Conservation (phyloP, 37 sponge, comb jelly and placozoan genomes). For the Ianthella basta region DNA sequence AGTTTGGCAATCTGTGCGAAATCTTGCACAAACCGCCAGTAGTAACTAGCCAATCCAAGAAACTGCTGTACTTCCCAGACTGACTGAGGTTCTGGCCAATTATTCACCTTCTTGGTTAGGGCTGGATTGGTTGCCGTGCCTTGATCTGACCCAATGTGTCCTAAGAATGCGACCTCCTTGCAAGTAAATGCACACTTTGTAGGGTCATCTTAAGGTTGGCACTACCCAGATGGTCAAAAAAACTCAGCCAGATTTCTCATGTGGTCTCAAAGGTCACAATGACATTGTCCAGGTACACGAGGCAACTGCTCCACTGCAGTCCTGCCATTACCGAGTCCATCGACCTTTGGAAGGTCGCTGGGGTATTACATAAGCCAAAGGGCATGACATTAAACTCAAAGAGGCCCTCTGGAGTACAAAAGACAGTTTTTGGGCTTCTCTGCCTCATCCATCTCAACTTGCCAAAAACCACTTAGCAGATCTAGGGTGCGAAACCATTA, state of each 20-base stretch:
- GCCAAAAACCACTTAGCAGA: slow-evolving; percentile 46
- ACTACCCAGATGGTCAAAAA: slow-evolving; percentile 8
- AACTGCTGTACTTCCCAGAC: slow-evolving; percentile 24
- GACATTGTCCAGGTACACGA: slow-evolving; percentile 48
- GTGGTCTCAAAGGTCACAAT: slow-evolving; percentile 41
- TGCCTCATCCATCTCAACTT: slow-evolving; percentile 30
- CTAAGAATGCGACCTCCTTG: too few relatives aligned
- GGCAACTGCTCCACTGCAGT: slow-evolving; percentile 27
- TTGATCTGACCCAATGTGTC: neutral
- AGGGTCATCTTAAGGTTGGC: slow-evolving; percentile 43
- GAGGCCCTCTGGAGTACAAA: slow-evolving; percentile 47
- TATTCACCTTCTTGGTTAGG: slow-evolving; percentile 10
- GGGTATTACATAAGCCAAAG: slow-evolving; percentile 43
- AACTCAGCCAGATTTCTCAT: slow-evolving; percentile 33
- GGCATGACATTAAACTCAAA: slow-evolving; percentile 57
- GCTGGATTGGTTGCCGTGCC: slow-evolving; percentile 19
- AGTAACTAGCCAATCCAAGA: slow-evolving; percentile 35
- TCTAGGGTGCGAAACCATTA: slow-evolving; percentile 49
- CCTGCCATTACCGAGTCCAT: slow-evolving; percentile 33
- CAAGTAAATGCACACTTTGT: too few relatives aligned
- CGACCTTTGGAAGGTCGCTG: slow-evolving; percentile 43
- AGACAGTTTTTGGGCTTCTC: slow-evolving; percentile 50
- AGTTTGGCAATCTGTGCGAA: slow-evolving; percentile 24
- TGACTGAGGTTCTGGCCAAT: slow-evolving; percentile 17
- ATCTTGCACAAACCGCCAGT: slow-evolving; percentile 17